phyloP scores from a whole-genome alignment of 2,888 invertebrate species.

The Protonemura montana region DNA sequence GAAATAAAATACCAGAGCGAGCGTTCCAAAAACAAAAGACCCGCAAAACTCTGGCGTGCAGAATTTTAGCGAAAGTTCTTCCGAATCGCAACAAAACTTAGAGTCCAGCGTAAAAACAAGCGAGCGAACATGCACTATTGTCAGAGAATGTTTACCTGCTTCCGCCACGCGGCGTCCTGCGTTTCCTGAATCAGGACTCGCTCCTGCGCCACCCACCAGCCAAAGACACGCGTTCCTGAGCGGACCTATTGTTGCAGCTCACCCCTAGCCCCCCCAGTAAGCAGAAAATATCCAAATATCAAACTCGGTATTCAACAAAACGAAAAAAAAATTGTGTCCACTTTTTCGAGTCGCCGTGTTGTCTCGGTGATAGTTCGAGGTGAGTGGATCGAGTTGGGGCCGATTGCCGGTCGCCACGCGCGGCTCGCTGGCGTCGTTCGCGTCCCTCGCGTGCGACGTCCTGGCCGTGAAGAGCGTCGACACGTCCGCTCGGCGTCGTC shows the following conservation, averaged over 20 bases:
- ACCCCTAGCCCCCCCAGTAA: neutral
- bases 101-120: no score
- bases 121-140: neutral
- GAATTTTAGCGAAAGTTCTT: no score
- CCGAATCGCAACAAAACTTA: no score
- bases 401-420: neutral
- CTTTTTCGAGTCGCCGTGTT: neutral
- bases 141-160: neutral
- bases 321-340: neutral
- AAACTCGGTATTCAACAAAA: neutral
- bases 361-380: neutral
- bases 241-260: conserved; percentile 19
- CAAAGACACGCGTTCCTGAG: conserved; percentile 24
- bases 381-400: neutral
- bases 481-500: neutral
- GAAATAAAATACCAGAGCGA: neutral
- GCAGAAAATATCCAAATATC: neutral
- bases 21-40: no score
- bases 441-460: neutral
- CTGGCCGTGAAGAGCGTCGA: neutral
- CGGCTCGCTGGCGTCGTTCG: neutral
- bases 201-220: neutral
- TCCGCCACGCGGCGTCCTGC: neutral
- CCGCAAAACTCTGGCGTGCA: no score
- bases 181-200: neutral